phyloP scores from a whole-genome alignment of 37 sponge, comb jelly and placozoan species.

The Theonella swinhoei region DNA sequence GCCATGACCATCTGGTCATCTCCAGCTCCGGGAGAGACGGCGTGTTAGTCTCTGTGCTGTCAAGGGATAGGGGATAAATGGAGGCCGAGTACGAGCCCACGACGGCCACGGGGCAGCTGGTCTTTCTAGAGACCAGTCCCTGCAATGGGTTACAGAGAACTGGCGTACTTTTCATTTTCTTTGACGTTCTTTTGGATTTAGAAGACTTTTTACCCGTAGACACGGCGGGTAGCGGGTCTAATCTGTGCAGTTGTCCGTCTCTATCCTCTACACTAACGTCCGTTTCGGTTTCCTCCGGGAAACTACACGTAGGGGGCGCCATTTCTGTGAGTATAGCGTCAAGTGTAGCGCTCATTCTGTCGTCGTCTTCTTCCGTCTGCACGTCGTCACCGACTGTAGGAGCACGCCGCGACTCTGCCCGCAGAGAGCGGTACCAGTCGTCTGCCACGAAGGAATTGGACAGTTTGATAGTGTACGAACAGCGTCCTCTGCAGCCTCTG shows the following conservation, averaged over 20 bases:
- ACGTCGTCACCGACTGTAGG: conserved; percentile 34
- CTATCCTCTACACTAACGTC: neutral
- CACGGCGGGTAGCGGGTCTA: neutral
- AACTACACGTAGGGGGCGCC: neutral
- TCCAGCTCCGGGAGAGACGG: neutral
- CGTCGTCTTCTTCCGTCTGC: conserved; percentile 3
- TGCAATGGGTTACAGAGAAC: conserved; percentile 38
- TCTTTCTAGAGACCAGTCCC: conserved; percentile 1
- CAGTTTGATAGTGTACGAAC: conserved; percentile 68
- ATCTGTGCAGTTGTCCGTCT: neutral
- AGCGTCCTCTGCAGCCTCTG: conserved; percentile 55
- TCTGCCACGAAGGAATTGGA: conserved; percentile 2
- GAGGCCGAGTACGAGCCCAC: neutral
- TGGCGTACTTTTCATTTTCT: conserved; percentile 10
- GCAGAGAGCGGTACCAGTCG: conserved; percentile 63
- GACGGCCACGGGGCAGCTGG: neutral
- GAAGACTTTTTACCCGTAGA: neutral
- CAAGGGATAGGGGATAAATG: neutral
- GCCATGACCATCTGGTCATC: conserved; percentile 71
- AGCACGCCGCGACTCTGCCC: conserved; percentile 43
- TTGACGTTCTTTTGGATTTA: neutral
- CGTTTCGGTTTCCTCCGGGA: neutral
- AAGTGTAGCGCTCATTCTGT: conserved; percentile 12
- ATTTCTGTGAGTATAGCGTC: conserved; percentile 52
- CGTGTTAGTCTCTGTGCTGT: conserved; percentile 9